phyloP scores from a whole-genome alignment of 2,113 vertebrate genomes.

The Crotophaga sulcirostris region DNA sequence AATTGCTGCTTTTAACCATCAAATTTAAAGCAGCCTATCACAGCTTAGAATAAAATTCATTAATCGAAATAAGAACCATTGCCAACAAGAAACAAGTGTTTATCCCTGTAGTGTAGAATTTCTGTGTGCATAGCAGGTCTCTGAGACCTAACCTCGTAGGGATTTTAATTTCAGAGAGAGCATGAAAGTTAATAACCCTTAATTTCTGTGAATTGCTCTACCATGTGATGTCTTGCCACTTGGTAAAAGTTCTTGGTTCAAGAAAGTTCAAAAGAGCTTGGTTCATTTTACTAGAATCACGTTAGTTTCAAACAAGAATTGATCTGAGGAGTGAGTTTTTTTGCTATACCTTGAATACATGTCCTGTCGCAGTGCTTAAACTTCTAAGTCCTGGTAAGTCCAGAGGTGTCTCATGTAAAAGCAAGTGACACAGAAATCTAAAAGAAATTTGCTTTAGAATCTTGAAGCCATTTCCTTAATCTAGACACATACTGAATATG shows the following conservation, averaged over 20 bases:
- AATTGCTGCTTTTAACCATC: no score
- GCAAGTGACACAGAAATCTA: neutral
- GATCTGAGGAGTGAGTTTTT: neutral
- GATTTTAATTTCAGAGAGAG: neutral
- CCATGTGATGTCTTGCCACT: neutral
- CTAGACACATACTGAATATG: neutral
- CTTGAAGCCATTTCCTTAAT: neutral
- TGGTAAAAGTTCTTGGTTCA: no score
- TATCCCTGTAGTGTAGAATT: no score
- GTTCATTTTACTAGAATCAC: neutral
- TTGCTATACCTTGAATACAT: neutral
- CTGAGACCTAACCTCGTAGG: neutral
- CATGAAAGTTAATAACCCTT: neutral
- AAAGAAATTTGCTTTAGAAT: neutral
- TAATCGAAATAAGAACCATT: no score
- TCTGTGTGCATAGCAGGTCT: no score
- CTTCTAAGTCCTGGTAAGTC: neutral
- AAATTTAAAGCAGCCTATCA: no score
- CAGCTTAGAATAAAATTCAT: no score
- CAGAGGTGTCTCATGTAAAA: neutral
- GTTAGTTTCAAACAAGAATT: neutral
- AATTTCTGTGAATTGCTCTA: neutral
- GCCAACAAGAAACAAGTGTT: no score
- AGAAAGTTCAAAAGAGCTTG: no score
- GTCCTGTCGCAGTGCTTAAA: neutral